These are phyloP conservation scores for Cerastis rubricosa DNA, from an alignment of 2,888 invertebrate genomes.

Conservation along the genomic window DNA sequence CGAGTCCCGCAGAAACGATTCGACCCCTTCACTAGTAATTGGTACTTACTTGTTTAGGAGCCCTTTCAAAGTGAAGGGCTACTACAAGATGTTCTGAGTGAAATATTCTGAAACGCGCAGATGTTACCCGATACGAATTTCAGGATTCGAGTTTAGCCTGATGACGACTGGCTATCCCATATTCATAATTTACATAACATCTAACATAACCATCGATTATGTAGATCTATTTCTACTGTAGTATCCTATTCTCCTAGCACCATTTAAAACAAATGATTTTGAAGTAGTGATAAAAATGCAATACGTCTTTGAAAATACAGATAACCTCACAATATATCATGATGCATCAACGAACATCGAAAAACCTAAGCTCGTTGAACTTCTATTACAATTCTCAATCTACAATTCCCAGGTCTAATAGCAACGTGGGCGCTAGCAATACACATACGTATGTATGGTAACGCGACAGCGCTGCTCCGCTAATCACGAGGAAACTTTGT, in stretches of 20 bases:
- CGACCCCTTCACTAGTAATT: background rate
- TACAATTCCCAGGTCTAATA: slow-evolving; percentile 23
- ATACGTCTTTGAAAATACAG: background rate
- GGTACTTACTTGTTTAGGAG: background rate
- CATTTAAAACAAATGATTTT: background rate
- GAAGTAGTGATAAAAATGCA: background rate
- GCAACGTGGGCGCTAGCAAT: slow-evolving; percentile 5
- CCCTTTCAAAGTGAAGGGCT: background rate
- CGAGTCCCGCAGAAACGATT: background rate
- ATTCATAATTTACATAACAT: background rate
- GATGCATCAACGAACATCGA: background rate
- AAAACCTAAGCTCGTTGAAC: background rate
- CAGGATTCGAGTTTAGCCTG: background rate
- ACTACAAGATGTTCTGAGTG: background rate
- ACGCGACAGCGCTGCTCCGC: slow-evolving; percentile 73
- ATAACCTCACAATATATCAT: background rate
- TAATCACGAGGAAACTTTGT: slow-evolving; percentile 84
- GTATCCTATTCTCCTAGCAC: background rate
- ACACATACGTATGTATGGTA: slow-evolving; percentile 52
- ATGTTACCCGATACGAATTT: background rate
- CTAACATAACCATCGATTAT: background rate
- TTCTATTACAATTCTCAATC: too few relatives aligned
- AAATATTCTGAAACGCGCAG: background rate
- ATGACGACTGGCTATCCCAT: background rate
- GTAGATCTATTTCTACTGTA: background rate